Base-by-base conservation (phyloP, 2,888 invertebrate species). In the Ectemnius continuus region DNA sequence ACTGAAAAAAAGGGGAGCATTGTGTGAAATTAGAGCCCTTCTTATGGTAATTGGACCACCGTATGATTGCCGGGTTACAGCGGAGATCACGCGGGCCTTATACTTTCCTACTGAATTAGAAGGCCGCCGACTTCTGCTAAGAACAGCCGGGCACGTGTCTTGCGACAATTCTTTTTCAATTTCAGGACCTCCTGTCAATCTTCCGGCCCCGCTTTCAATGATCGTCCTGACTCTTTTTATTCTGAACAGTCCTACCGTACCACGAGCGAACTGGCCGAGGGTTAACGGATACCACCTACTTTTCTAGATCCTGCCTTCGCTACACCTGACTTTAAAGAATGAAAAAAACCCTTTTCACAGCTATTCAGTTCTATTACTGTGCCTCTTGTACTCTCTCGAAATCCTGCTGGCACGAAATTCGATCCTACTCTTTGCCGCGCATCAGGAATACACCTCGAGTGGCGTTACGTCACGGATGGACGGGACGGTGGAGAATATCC, bases 21-120 rank as follows among this genome's bases (percentile, higher is more conserved):
- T 89, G 88, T 87, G 84, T 84, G 79, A 87, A 89, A 89, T 89
- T 89, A 89, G 87, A 88, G 88, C 86, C 87, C 89, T 89, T 89
- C 89, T 89, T 89, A 89, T 89, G 89, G 88, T 89, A 89, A 89
- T 89, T 88, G 87, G 86, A 86, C 86, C 87, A 86, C 86, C 84
- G 84, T 86, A 87, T 86, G 88, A 89, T 89, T 87, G 87, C 88
- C 79, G 83, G 87, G 85, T 84, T 86, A 82, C 78, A 80, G 76
- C 70, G 64, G 74, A 67, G 64, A 75, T 75, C 75, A 52, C 66
- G 57, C 67, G 65, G 65, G 71, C 84, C 83, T 84, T 77, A 72
- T 82, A 82, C 80, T 85, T 85, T 86, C 77, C 83, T 84, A 76
- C 79, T 85, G 83, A 79, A 69, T 75, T 76, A 70, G 68, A 71